These are phyloP conservation scores for Drosophila paranaensis DNA, from an alignment of 2,888 invertebrate genomes.

Conservation along the genomic window DNA sequence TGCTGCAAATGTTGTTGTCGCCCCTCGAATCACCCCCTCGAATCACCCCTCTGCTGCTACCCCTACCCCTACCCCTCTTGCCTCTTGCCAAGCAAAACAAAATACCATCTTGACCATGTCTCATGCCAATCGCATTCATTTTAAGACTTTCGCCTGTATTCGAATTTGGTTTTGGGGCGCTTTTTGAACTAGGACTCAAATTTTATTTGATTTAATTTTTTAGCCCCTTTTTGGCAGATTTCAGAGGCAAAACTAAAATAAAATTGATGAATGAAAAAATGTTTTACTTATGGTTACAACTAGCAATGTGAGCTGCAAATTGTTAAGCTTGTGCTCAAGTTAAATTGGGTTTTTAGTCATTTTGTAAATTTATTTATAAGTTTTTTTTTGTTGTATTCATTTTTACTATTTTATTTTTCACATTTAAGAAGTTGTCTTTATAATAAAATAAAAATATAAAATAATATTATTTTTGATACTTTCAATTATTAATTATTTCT, in stretches of 20 bases:
- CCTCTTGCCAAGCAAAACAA: conserved; percentile 11
- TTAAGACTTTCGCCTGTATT: conserved; percentile 44
- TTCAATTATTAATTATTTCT: too few relatives aligned
- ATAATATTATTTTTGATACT: too few relatives aligned
- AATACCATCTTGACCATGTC: conserved; percentile 57
- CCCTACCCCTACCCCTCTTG: not conserved
- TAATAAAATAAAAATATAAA: too few relatives aligned
- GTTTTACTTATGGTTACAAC: too few relatives aligned
- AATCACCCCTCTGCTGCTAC: conserved; percentile 27
- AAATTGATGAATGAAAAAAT: not conserved
- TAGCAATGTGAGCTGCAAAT: too few relatives aligned
- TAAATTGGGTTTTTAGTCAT: too few relatives aligned
- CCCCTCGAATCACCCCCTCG: conserved; percentile 29
- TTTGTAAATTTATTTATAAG: too few relatives aligned
- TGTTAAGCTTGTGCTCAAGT: too few relatives aligned
- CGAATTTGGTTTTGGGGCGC: conserved; percentile 24
- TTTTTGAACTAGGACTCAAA: not conserved
- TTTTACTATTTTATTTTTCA: too few relatives aligned
- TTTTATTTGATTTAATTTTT: not conserved
- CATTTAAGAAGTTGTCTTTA: too few relatives aligned
- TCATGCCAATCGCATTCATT: conserved; percentile 47
- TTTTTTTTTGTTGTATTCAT: too few relatives aligned
- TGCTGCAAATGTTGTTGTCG: conserved; percentile 36
- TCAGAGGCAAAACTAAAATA: not conserved
- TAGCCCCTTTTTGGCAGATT: not conserved